Evolutionary conservation across 2,797 vertebrate genomes (phyloP), one percentile per base, ranked within the genome.

Genomic region (Chloroceryle amazona): DNA sequence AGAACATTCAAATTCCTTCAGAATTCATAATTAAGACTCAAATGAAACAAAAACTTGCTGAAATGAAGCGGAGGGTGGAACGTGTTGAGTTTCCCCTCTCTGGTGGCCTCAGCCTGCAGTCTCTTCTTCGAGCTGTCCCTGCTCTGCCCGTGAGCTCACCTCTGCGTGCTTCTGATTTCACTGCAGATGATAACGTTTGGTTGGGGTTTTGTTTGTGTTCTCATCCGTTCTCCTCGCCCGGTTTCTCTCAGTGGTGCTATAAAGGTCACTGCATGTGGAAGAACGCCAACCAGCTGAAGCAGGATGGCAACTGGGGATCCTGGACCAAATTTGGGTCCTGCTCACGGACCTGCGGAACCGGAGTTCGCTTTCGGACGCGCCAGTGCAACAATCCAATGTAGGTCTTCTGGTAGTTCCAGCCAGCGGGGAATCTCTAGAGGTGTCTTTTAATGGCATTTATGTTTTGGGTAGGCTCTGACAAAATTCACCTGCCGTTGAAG

Each of bases 181-280:
- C 44, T 23, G 13, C 31, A 23, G 4, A 13, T 57, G 28, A 26
- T 2, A 2, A 2, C 18, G 0, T 54, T 52, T 19, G 11, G 23
- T 33, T 20, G 33, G 61, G 11, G 1, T 14, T 46, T 25, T 39
- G 22, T 57, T 51, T 33, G 47, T 55, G 2, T 35, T 81, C 75
- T 95, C 68, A 51, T 7, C 29, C 49, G 4, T 85, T 28, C 21
- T 51, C 23, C 31, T 49, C n/a, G 46, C 39, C 46, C 74, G 2
- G 0, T 62, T 51, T 89, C 54, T 80, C 71, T 54, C 90, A 99
- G 99, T 99, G 99, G 99, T 99, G 99, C 98, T 99, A 99, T 80
- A 99, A 99, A 98, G 99, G 99, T 96, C 99, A 99, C 94, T 99
- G 99, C 98, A 99, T 99, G 99, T 99, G 99, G 99, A 99, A 99